phyloP scores from a whole-genome alignment of 2,113 vertebrate species.

The Lichenostomus cassidix region DNA sequence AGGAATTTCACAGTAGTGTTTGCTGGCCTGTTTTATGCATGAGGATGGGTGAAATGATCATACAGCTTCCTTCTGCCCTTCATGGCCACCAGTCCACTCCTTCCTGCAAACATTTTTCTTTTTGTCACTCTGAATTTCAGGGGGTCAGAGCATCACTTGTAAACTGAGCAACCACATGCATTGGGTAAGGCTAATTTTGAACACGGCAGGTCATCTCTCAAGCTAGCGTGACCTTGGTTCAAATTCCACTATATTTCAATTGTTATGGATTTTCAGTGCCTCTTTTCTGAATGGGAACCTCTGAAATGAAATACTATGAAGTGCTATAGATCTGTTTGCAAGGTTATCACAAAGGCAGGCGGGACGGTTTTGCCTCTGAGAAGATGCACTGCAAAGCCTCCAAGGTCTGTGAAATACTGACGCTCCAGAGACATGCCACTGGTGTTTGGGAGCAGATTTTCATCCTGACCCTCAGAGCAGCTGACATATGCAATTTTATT shows the following conservation, averaged over 20 bases:
- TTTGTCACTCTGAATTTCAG: not conserved
- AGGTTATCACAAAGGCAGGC: constrained; percentile 57
- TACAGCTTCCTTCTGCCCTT: not conserved
- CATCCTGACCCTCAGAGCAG: not conserved
- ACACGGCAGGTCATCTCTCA: not conserved
- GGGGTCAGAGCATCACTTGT: not conserved
- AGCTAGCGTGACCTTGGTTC: not conserved
- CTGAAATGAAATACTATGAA: constrained; percentile 30
- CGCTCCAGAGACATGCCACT: not conserved
- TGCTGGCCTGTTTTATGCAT: not conserved
- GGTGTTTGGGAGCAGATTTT: not conserved
- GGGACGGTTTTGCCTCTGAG: not conserved
- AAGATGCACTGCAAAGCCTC: not conserved
- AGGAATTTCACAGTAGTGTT: not conserved
- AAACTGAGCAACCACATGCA: not conserved
- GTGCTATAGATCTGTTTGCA: constrained; percentile 52
- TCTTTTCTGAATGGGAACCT: constrained; percentile 52
- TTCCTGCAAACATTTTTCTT: not conserved
- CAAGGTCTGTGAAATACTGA: not conserved
- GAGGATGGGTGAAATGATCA: not conserved
- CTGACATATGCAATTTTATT: not conserved
- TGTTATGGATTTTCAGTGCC: constrained; percentile 50
- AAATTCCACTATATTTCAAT: constrained; percentile 47
- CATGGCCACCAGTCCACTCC: not conserved
- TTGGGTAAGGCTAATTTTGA: not conserved